Percentiles rank a stretch among this genome's conserved stretches.
phyloP scores from a whole-genome alignment of 2,888 invertebrate genomes.

The Antheraea yamamai region DNA sequence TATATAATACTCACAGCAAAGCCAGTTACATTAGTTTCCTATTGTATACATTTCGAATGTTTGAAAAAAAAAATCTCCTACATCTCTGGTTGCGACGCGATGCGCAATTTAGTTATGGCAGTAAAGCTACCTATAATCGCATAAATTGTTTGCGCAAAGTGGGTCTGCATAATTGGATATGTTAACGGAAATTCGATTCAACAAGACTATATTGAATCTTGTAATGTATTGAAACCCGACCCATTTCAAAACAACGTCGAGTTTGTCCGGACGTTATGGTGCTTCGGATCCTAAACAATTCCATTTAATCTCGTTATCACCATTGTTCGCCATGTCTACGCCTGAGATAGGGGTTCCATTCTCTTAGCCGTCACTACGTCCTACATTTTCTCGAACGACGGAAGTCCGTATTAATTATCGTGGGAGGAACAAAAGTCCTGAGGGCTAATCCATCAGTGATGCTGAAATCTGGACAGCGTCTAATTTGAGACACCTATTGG shows the following conservation, averaged over 20 bases:
- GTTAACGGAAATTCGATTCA: slow-evolving; percentile 1
- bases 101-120: neutral
- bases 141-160: slow-evolving; percentile 5
- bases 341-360: slow-evolving; percentile 39
- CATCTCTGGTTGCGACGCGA: neutral
- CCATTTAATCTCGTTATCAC: slow-evolving; percentile 37
- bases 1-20: too few relatives aligned
- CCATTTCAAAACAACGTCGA: slow-evolving; percentile 19
- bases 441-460: slow-evolving; percentile 55
- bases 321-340: slow-evolving; percentile 37
- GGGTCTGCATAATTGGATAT: slow-evolving; percentile 11
- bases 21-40: too few relatives aligned
- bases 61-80: neutral
- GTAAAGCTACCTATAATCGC: neutral
- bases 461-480: slow-evolving; percentile 16
- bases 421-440: slow-evolving; percentile 57
- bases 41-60: neutral
- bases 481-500: slow-evolving; percentile 14
- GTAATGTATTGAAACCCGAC: slow-evolving; percentile 9
- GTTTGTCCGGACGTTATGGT: slow-evolving; percentile 11
- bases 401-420: slow-evolving; percentile 62
- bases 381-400: slow-evolving; percentile 35
- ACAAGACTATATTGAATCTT: slow-evolving; percentile 1
- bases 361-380: slow-evolving; percentile 31
- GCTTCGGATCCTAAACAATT: slow-evolving; percentile 36